Conservation (phyloP, 1,140 invertebrate genomes). For the Yoshiicerus persimilis region DNA sequence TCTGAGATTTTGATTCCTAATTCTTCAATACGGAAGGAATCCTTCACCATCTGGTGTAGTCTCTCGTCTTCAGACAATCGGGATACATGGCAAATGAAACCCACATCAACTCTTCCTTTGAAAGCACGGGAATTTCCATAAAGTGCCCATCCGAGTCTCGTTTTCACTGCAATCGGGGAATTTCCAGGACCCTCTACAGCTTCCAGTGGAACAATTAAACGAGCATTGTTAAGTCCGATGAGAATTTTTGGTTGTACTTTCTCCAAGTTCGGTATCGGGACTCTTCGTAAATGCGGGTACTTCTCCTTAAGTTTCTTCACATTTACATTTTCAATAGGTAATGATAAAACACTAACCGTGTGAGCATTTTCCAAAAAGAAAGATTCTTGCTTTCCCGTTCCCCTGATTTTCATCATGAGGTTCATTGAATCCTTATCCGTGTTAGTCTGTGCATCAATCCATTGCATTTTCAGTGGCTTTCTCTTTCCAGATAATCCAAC, state of each 20-base stretch:
- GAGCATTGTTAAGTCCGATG: background rate
- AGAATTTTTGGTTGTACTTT: background rate
- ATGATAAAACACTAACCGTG: background rate
- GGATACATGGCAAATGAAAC: background rate
- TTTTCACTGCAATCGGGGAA: background rate
- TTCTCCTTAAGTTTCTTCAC: background rate
- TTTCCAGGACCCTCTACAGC: background rate
- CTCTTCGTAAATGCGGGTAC: background rate
- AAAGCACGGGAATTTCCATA: background rate
- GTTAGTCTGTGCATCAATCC: background rate
- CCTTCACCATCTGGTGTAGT: conserved; percentile 25
- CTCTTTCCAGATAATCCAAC: background rate
- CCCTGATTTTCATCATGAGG: background rate
- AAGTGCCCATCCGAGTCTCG: background rate
- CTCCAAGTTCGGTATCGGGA: background rate
- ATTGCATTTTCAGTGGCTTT: background rate
- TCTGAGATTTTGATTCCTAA: background rate
- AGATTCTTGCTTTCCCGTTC: background rate
- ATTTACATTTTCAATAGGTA: background rate
- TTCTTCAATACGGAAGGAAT: background rate
- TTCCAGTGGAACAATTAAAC: background rate
- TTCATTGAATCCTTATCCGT: background rate
- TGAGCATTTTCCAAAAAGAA: background rate
- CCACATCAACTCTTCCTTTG: background rate
- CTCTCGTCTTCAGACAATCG: background rate